Base-by-base conservation (phyloP, 2,888 invertebrate species). In the Phaonia tiefii region DNA sequence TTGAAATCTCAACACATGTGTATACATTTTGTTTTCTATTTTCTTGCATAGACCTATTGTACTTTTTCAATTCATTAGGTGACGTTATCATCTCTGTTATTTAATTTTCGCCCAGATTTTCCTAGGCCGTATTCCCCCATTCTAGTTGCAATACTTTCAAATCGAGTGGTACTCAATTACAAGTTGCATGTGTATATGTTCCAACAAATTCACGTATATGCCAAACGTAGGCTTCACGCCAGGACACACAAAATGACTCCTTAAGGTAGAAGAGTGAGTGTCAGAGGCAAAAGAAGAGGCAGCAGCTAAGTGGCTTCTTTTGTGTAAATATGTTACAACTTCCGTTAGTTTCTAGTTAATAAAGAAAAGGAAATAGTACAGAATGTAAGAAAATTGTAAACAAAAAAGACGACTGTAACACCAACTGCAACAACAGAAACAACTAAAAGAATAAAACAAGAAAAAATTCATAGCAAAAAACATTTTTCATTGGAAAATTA, bases 401-500 rank as follows among this genome's bases (percentile, higher is more conserved):
- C 72, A 56, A 31, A 60, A 39, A 60, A 39, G 5, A 60, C 25
- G 54, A 25, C 13, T 13, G 25, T 37, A 26, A 70, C 15, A 42
- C 11, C 10, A 67, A 75, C 60, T n/a, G 46, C 46, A 46, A 15
- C 46, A 54, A 1, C 13, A 54, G 25, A 76, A 77, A 77, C 80
- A 77, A 80, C 66, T 74, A 78, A 74, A 77, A 66, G 26, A 26
- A 46, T 71, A 66, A 26, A 10, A 69, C 49, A 44, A n/a, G n/a
- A n/a, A n/a, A n/a, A n/a, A n/a, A n/a, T n/a, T n/a, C n/a, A n/a
- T n/a, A n/a, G n/a, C n/a, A n/a, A n/a, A n/a, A n/a, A 70, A 39
- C 26, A 46, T 37, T 42, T 58, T 31, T 25, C 46, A 84, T 86
- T 85, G 83, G 84, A 83, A 83, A 83, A 85, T 85, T 85, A 87